These are phyloP conservation scores for Empidonax traillii DNA, from an alignment of 2,113 vertebrate species.

Conservation along the genomic window DNA sequence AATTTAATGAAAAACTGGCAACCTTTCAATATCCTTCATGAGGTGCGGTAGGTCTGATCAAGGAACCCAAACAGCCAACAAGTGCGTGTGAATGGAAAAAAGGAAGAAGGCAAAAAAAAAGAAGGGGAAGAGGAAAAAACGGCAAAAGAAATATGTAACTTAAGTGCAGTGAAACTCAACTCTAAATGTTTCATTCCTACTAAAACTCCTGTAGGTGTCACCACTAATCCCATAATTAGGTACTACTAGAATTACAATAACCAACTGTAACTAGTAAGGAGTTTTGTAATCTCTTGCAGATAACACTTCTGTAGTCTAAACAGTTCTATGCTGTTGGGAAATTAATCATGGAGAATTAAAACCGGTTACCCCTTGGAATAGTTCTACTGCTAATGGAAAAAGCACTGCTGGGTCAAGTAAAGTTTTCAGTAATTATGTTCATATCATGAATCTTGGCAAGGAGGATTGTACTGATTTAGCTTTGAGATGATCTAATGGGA, in stretches of 20 bases:
- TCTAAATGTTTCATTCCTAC: background rate
- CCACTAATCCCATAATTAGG: fast-evolving
- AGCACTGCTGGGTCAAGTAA: background rate
- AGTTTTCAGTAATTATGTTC: background rate
- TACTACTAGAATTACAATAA: background rate
- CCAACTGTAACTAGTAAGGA: background rate
- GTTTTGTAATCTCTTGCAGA: background rate
- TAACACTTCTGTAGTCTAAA: background rate
- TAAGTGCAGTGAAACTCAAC: background rate
- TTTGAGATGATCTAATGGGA: constrained; percentile 60
- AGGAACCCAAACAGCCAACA: background rate
- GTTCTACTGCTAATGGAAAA: background rate
- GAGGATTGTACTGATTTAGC: constrained; percentile 51
- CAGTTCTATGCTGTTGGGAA: background rate
- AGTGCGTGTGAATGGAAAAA: background rate
- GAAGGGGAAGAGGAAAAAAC: background rate
- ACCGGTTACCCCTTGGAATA: background rate
- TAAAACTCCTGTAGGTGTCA: background rate
- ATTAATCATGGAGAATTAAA: background rate
- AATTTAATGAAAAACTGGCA: background rate
- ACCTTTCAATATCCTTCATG: background rate
- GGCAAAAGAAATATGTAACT: background rate
- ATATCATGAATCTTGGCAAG: constrained; percentile 39
- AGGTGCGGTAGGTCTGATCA: background rate
- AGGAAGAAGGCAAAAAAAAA: background rate